A percentile compares a stretch with the other conserved stretches of the same genome.
Conservation (phyloP, 1,140 invertebrate genomes). For the Spodoptera frugiperda region DNA sequence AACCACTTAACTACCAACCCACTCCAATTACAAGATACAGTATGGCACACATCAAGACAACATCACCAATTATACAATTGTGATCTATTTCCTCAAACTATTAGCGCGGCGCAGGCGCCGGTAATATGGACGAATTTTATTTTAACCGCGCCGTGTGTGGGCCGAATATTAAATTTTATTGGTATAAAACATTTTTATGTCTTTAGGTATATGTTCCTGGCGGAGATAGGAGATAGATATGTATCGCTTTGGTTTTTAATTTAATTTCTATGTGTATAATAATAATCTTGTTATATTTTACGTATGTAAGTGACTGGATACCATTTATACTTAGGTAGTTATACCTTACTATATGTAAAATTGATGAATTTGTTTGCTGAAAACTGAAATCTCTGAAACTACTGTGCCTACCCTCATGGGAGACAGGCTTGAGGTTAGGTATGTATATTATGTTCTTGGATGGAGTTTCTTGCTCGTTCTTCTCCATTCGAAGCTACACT, state of each 20-base stretch:
- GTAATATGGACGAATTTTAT: slow-evolving; percentile 15
- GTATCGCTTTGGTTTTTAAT: not conserved
- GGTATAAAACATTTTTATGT: slow-evolving; percentile 45
- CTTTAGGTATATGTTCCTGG: slow-evolving; percentile 15
- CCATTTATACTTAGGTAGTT: no score
- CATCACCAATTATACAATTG: slow-evolving; percentile 17
- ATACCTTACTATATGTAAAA: no score
- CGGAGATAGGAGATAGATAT: not conserved
- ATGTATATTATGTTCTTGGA: no score
- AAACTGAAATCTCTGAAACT: no score
- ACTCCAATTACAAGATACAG: not conserved
- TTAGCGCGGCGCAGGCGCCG: slow-evolving; percentile 4
- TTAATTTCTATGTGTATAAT: no score
- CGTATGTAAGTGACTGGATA: no score
- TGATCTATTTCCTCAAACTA: slow-evolving; percentile 15
- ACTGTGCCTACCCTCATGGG: no score
- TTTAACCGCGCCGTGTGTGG: slow-evolving; percentile 33
- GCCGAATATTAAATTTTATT: slow-evolving; percentile 42
- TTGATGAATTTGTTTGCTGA: no score
- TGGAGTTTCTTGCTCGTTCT: no score
- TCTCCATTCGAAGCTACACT: no score
- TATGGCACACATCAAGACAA: not conserved
- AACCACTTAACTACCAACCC: not conserved
- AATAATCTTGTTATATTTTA: no score
- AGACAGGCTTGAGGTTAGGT: no score